Percentiles rank a stretch among this genome's conserved stretches.
phyloP scores from a whole-genome alignment of 2,888 invertebrate genomes.

The Sepiola atlantica region DNA sequence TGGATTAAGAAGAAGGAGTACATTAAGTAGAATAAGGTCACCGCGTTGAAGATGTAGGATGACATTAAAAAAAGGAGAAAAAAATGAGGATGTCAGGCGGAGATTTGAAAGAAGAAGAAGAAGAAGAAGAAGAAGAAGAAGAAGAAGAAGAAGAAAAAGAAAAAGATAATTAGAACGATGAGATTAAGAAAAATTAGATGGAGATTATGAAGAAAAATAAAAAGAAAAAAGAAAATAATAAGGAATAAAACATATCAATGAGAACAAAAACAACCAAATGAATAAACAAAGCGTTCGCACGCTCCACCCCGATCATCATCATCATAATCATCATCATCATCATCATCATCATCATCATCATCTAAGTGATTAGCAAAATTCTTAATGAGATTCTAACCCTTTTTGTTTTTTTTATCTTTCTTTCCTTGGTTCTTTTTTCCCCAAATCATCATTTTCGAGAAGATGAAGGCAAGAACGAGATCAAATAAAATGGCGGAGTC shows the following conservation, averaged over 20 bases:
- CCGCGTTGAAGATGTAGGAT: too few relatives aligned
- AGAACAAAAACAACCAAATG: not conserved
- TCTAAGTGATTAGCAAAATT: not conserved
- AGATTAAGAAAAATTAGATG: too few relatives aligned
- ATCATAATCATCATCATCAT: not conserved
- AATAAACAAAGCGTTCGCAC: not conserved
- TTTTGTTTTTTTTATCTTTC: not conserved
- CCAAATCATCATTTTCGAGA: not conserved
- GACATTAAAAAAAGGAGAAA: too few relatives aligned
- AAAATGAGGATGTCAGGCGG: not conserved
- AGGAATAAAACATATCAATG: not conserved
- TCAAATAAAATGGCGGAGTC: not conserved
- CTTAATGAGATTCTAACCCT: not conserved
- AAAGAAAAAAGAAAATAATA: not conserved
- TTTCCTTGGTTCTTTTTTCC: not conserved
- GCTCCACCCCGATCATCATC: not conserved
- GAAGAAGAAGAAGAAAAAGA: not conserved
- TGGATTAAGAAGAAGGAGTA: too few relatives aligned
- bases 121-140: too few relatives aligned
- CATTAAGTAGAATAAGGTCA: too few relatives aligned
- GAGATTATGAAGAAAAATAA: not conserved
- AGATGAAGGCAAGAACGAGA: not conserved
- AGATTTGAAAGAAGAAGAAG: too few relatives aligned
- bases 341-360: not conserved
- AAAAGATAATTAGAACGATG: too few relatives aligned